phyloP scores from a whole-genome alignment of 1,140 invertebrate species.

The Drosophila mauritiana region DNA sequence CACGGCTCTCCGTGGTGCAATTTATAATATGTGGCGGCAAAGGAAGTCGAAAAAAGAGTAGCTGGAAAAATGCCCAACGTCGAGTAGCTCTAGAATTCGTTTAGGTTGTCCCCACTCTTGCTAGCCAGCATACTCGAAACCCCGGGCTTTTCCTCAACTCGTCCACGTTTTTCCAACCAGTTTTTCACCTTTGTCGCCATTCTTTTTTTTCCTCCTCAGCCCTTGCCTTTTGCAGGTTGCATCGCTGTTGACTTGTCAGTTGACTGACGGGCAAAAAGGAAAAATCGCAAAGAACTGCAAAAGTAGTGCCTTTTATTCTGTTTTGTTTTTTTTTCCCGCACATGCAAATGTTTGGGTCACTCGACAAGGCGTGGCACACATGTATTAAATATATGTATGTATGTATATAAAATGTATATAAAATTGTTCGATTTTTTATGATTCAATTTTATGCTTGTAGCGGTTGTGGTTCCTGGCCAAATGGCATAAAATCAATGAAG shows the following conservation, averaged over 20 bases:
- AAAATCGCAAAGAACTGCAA: slow-evolving; percentile 6
- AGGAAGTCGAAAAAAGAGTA: slow-evolving; percentile 25
- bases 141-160: slow-evolving; percentile 15
- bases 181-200: slow-evolving; percentile 26
- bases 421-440: slow-evolving; percentile 58
- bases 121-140: slow-evolving; percentile 33
- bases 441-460: slow-evolving; percentile 66
- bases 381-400: slow-evolving; percentile 27
- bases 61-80: slow-evolving; percentile 33
- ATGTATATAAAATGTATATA: slow-evolving; percentile 2
- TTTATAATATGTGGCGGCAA: slow-evolving; percentile 71
- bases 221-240: slow-evolving; percentile 60
- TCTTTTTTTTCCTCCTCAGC: slow-evolving; percentile 8
- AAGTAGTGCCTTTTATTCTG: slow-evolving; percentile 20
- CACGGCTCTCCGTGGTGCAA: slow-evolving; percentile 65
- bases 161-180: slow-evolving; percentile 18
- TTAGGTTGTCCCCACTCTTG: slow-evolving; percentile 31
- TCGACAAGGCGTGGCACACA: slow-evolving; percentile 46
- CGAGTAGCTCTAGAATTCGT: slow-evolving; percentile 51
- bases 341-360: slow-evolving; percentile 59
- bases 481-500: slow-evolving; percentile 79
- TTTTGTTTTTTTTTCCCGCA: slow-evolving; percentile 22
- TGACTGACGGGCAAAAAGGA: slow-evolving; percentile 42
- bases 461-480: slow-evolving; percentile 44
- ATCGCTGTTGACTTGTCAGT: slow-evolving; percentile 70